phyloP scores from a whole-genome alignment of 92 coral and sea anemone genomes.

The Palythoa grandiflora region DNA sequence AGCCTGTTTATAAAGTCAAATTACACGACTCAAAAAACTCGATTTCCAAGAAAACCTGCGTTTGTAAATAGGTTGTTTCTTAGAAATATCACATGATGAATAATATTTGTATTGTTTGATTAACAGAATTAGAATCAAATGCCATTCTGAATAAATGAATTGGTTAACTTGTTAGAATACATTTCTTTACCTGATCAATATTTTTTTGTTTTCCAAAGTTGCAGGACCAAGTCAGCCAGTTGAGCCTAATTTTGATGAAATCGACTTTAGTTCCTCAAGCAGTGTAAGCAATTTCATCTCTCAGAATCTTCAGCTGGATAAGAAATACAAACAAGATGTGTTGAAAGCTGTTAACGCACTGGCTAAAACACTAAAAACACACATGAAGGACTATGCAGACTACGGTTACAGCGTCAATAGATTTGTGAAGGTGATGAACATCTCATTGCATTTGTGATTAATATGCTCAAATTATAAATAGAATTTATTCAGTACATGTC shows the following conservation, averaged over 20 bases:
- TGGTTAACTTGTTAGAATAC: neutral
- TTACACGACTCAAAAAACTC: no score
- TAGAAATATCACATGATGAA: no score
- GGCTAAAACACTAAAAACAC: neutral
- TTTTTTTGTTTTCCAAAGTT: no score
- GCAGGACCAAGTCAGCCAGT: no score
- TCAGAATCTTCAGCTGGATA: constrained; percentile 4
- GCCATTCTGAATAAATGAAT: no score
- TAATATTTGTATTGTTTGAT: no score
- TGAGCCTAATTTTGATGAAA: neutral
- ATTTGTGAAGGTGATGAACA: neutral
- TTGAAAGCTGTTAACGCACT: neutral
- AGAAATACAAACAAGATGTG: neutral
- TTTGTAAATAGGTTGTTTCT: no score
- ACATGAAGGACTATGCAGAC: neutral
- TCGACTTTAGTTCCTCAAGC: neutral
- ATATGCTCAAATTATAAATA: no score
- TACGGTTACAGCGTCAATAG: constrained; percentile 14
- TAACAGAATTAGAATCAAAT: no score
- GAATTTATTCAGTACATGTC: no score
- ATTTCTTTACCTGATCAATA: neutral
- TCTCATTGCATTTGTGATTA: neutral
- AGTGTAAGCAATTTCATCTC: neutral
- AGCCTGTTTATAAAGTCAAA: no score
- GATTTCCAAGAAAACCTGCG: no score